phyloP scores from a whole-genome alignment of 1,140 invertebrate genomes.

The Heliothis subflexa region DNA sequence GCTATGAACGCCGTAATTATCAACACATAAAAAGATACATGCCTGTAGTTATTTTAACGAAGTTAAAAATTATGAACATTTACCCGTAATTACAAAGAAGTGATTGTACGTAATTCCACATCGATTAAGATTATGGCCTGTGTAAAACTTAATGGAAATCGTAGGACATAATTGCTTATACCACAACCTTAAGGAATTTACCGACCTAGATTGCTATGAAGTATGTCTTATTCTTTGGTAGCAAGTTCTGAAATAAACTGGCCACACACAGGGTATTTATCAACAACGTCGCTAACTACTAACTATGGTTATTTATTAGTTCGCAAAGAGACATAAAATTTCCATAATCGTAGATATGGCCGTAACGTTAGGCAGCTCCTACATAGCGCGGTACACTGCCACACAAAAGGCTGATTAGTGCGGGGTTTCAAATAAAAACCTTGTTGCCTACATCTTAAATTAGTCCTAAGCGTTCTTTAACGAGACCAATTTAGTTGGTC shows the following conservation, averaged over 20 bases:
- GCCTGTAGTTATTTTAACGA: conserved; percentile 50
- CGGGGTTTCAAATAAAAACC: conserved; percentile 72
- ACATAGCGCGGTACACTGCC: conserved; percentile 61
- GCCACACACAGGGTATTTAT: conserved; percentile 29
- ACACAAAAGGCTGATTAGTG: conserved; percentile 69
- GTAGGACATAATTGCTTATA: conserved; percentile 22
- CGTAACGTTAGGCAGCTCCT: conserved; percentile 34
- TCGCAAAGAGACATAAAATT: conserved; percentile 51
- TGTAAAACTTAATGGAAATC: conserved; percentile 29
- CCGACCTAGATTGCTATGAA: conserved; percentile 4
- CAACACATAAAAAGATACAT: conserved; percentile 41
- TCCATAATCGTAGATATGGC: conserved; percentile 53
- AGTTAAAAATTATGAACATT: conserved; percentile 52
- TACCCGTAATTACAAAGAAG: conserved; percentile 20
- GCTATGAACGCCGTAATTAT: conserved; percentile 20
- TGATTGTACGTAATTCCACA: conserved; percentile 33
- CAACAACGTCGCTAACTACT: conserved; percentile 37
- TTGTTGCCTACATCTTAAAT: conserved; percentile 77
- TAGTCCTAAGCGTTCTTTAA: conserved; percentile 77
- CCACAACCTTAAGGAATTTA: conserved; percentile 11
- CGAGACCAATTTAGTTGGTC: conserved; percentile 77
- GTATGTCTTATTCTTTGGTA: conserved; percentile 26
- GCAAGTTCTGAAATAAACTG: conserved; percentile 22
- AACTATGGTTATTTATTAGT: conserved; percentile 53
- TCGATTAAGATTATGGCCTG: conserved; percentile 24